phyloP scores from a whole-genome alignment of 2,113 vertebrate species.

The Percina caprodes region DNA sequence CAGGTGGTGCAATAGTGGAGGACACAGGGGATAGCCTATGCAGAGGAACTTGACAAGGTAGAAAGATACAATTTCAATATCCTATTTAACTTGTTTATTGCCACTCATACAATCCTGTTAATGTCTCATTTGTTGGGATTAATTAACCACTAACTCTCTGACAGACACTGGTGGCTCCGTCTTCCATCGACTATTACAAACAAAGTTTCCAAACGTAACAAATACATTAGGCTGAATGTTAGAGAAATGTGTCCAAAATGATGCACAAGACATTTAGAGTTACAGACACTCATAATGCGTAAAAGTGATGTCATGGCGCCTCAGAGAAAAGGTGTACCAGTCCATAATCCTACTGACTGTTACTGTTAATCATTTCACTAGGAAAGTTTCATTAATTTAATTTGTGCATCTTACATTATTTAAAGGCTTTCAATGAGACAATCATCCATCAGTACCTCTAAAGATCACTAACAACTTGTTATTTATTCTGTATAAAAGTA shows the following conservation, averaged over 20 bases:
- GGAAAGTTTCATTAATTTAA: neutral
- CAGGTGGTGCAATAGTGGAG: constrained; percentile 25
- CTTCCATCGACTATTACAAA: neutral
- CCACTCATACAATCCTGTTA: constrained; percentile 19
- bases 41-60: neutral
- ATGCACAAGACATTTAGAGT: constrained; percentile 6
- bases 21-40: neutral
- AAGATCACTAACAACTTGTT: too few relatives aligned
- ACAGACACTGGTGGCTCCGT: constrained; percentile 10
- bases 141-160: constrained; percentile 19
- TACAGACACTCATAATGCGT: neutral
- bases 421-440: neutral
- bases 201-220: neutral
- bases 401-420: neutral
- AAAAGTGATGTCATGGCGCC: neutral
- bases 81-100: constrained; percentile 28
- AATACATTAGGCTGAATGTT: neutral
- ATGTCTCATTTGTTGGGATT: constrained; percentile 37
- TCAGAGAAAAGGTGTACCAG: neutral
- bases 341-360: neutral
- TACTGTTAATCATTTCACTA: neutral
- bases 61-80: constrained; percentile 20
- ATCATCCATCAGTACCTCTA: too few relatives aligned
- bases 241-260: neutral
- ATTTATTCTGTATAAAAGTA: too few relatives aligned